Percentiles rank a stretch among this genome's conserved stretches.
These are phyloP conservation scores for Drosophila maculinotata DNA, from an alignment of 2,888 invertebrate genomes.

Conservation along the genomic window DNA sequence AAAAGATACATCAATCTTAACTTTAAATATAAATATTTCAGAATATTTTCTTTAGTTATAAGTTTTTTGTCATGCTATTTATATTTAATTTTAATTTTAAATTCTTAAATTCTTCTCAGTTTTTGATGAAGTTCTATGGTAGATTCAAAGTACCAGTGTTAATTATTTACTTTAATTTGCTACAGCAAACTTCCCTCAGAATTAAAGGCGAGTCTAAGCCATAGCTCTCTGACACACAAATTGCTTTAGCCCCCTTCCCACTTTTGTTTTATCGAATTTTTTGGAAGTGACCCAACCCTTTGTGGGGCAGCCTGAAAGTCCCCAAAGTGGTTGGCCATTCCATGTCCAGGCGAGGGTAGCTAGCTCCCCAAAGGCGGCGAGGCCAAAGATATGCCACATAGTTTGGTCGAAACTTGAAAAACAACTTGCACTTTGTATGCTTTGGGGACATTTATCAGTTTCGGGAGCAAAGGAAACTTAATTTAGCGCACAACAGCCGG, in stretches of 20 bases:
- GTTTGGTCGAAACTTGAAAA: conserved; percentile 74
- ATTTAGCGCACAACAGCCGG: conserved; percentile 70
- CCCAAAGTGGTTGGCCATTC: conserved; percentile 52
- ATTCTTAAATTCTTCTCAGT: no score
- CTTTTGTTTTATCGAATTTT: conserved; percentile 30
- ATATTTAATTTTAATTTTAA: no score
- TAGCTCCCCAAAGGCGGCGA: conserved; percentile 36
- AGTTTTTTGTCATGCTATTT: no score
- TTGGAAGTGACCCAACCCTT: conserved; percentile 38
- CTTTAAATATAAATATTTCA: no score
- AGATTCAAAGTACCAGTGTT: conserved; percentile 2
- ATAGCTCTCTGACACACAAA: not conserved
- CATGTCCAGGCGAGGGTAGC: no score
- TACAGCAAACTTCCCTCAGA: not conserved
- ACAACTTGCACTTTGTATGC: conserved; percentile 80
- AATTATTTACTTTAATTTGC: conserved; percentile 25
- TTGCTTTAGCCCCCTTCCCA: conserved; percentile 1
- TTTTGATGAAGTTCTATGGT: no score
- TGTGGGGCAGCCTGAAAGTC: conserved; percentile 55
- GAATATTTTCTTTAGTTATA: no score
- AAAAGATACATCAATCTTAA: no score
- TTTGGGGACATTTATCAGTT: conserved; percentile 80
- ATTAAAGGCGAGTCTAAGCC: conserved; percentile 7
- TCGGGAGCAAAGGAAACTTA: conserved; percentile 67
- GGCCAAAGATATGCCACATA: conserved; percentile 74